These are phyloP conservation scores for Euglossa dilemma DNA, from an alignment of 1,140 invertebrate genomes.

Conservation along the genomic window DNA sequence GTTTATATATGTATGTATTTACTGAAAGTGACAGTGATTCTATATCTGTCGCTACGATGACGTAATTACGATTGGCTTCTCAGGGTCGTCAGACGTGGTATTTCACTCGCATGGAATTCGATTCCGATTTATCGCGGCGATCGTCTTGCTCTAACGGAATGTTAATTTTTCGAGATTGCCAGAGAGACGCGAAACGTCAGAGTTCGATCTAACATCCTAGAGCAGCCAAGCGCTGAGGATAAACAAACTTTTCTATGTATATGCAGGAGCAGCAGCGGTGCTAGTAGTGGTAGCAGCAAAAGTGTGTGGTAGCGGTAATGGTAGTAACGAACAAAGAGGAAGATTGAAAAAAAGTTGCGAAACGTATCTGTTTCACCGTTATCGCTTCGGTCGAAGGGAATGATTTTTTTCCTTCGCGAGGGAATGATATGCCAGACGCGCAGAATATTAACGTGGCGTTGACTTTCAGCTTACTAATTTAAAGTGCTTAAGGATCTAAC, in stretches of 20 bases:
- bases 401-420: neutral
- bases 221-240: too few species aligned
- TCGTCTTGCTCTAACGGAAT: slow-evolving; percentile 15
- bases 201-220: too few species aligned
- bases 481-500: slow-evolving; percentile 22
- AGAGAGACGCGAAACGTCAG: neutral
- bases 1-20: slow-evolving; percentile 50
- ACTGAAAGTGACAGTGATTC: slow-evolving; percentile 67
- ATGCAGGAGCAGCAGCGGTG: too few species aligned
- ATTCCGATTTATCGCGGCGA: slow-evolving; percentile 41
- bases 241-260: too few species aligned
- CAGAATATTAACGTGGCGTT: slow-evolving; percentile 1
- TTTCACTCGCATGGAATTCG: slow-evolving; percentile 53
- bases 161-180: neutral
- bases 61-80: slow-evolving; percentile 59
- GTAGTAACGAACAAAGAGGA: too few species aligned
- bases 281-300: too few species aligned
- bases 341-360: neutral
- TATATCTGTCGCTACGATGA: slow-evolving; percentile 62
- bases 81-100: slow-evolving; percentile 47
- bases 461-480: slow-evolving; percentile 46
- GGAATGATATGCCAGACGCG: neutral
- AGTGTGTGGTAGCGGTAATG: too few species aligned
- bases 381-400: neutral
- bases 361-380: neutral